Evolutionary conservation across 2,797 vertebrate species (phyloP).

Genomic region (Oreochromis mossambicus): DNA sequence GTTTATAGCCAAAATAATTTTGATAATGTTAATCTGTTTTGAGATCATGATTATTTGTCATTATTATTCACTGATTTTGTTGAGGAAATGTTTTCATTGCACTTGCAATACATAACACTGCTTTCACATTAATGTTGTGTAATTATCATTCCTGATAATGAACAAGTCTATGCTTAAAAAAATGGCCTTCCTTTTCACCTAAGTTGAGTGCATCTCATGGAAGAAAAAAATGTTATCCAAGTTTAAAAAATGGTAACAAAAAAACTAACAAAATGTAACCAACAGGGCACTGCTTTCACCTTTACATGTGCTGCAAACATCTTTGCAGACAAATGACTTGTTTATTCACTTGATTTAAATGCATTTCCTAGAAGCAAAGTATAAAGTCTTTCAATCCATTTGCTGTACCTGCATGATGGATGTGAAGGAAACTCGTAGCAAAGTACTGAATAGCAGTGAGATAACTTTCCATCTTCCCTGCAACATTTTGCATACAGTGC

Average conservation of each 20-base stretch:
- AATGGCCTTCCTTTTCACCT: not conserved
- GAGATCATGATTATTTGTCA: not conserved
- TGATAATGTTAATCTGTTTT: fast-evolving
- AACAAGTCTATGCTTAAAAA: not conserved
- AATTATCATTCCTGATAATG: not conserved
- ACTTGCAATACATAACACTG: not conserved
- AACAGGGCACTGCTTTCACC: not conserved
- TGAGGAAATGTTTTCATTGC: not conserved
- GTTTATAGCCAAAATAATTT: not conserved
- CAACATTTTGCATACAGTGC: not conserved
- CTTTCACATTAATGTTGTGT: not conserved
- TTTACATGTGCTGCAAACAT: not conserved
- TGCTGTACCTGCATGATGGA: not conserved
- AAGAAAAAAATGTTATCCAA: not conserved
- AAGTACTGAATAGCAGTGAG: not conserved
- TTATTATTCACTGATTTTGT: not conserved
- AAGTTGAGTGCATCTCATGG: not conserved
- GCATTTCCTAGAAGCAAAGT: not conserved
- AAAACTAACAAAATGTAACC: not conserved
- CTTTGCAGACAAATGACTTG: not conserved
- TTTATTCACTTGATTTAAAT: not conserved
- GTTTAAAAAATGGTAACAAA: not conserved
- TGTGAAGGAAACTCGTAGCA: not conserved
- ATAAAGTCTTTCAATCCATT: not conserved
- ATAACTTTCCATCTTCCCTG: not conserved